Conservation (phyloP, 2,888 invertebrate genomes). For the Heliothis peltigera region DNA sequence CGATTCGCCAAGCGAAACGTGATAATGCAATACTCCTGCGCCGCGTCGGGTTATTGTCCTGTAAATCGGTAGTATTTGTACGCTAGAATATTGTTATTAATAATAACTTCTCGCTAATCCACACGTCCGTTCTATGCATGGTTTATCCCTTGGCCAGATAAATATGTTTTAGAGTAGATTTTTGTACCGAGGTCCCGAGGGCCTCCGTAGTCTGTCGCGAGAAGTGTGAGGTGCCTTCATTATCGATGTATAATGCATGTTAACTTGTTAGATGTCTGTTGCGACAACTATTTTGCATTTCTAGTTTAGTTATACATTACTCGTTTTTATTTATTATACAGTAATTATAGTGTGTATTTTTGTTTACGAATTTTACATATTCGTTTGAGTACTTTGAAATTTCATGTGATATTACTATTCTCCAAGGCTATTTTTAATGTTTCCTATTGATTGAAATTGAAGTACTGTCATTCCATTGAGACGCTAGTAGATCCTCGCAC, state of each 20-base stretch:
- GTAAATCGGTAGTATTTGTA: conserved; percentile 80
- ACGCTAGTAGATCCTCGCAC: conserved; percentile 56
- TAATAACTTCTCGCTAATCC: conserved; percentile 69
- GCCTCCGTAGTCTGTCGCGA: conserved; percentile 60
- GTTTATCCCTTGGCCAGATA: conserved; percentile 83
- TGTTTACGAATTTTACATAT: conserved; percentile 84
- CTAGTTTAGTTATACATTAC: conserved; percentile 87
- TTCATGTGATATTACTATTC: conserved; percentile 88
- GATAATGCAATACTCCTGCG: conserved; percentile 70
- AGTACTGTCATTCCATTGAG: conserved; percentile 80
- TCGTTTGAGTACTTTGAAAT: conserved; percentile 85
- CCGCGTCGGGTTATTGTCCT: conserved; percentile 69
- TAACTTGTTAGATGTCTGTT: conserved; percentile 80
- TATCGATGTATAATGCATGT: conserved; percentile 82
- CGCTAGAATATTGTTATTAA: conserved; percentile 75
- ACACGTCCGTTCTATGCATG: conserved; percentile 78
- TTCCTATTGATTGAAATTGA: conserved; percentile 74
- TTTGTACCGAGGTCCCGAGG: conserved; percentile 46
- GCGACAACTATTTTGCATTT: conserved; percentile 86
- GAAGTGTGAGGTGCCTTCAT: conserved; percentile 82
- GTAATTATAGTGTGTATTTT: conserved; percentile 86
- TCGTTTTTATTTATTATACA: conserved; percentile 87
- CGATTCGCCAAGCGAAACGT: conserved; percentile 70
- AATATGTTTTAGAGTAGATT: conserved; percentile 82
- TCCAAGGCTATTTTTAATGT: conserved; percentile 81